Evolutionary conservation across 2,888 invertebrate species (phyloP), one percentile per base, ranked within the genome.

Genomic region (Tetrapedia diversipes): DNA sequence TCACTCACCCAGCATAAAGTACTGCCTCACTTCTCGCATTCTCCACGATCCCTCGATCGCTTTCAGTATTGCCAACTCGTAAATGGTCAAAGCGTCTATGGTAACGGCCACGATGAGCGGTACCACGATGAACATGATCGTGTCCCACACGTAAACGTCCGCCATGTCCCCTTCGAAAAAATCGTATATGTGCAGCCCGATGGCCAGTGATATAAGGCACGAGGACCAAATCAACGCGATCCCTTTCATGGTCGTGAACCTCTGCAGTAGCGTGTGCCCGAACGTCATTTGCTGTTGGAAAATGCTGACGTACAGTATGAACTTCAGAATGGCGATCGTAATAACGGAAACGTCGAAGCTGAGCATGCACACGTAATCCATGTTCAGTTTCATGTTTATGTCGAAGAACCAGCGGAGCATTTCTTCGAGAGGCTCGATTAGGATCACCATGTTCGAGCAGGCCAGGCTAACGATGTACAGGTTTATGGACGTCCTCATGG

Each of bases 101-200:
- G 81, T 76, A n/a, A 87, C 2, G 19, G 87, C 81, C 34, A 87
- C 76, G 19, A 83, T 29, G 10, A 80, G 78, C 0, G 89, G 87
- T 11, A 87, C 39, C 24, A 75, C 41, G 1, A 85, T 68, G 66
- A 88, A 89, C 79, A 89, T 84, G 16, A 83, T 59, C 0, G 88
- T 89, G 27, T 79, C 82, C 59, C 85, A 86, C 3, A 87, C 78
- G 51, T 86, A 89, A 45, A 90, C 86, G 14, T 80, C 69, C 53
- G 81, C 16, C 56, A 80, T 78, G 29, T 84, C 56, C 0, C 67
- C 68, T 16, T 76, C 61, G 43, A 75, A 84, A 49, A 79, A 76
- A 1, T 83, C 64, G 70, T 86, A 87, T 54, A 90, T 82, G 32
- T 89, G 82, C 37, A 90, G 70, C 34, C 88, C 88, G 73, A 89